phyloP scores from a whole-genome alignment of 2,888 invertebrate species.

The Chromoteleia sp. region DNA sequence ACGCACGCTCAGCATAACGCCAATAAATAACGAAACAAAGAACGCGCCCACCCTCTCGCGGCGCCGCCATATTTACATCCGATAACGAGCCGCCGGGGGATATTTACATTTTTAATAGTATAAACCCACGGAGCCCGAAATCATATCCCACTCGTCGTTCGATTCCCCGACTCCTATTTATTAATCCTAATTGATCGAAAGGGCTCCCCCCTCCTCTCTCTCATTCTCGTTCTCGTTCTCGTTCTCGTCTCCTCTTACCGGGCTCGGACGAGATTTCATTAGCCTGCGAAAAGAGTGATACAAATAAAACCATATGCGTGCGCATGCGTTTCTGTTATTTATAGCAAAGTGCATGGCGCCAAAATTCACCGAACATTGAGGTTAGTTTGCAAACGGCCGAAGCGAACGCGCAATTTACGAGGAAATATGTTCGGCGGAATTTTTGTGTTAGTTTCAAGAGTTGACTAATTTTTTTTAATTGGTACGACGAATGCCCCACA shows the following conservation, averaged over 20 bases:
- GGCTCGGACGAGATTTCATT: slow-evolving; percentile 40
- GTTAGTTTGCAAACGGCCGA: slow-evolving; percentile 21
- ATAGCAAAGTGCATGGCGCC: slow-evolving; percentile 64
- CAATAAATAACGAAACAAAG: slow-evolving; percentile 83
- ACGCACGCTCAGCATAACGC: slow-evolving; percentile 72
- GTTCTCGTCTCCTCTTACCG: neutral
- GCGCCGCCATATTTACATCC: slow-evolving; percentile 82
- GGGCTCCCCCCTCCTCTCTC: slow-evolving; percentile 61
- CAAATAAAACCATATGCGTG: slow-evolving; percentile 54
- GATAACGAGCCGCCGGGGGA: slow-evolving; percentile 83
- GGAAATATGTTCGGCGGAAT: slow-evolving; percentile 32
- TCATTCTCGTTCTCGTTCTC: slow-evolving; percentile 20
- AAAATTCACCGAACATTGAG: slow-evolving; percentile 64
- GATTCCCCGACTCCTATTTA: slow-evolving; percentile 79
- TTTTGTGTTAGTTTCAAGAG: slow-evolving; percentile 12
- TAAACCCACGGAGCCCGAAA: slow-evolving; percentile 79
- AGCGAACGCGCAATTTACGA: slow-evolving; percentile 54
- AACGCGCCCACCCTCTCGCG: slow-evolving; percentile 72
- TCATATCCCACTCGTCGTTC: slow-evolving; percentile 71
- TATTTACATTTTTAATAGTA: slow-evolving; percentile 84
- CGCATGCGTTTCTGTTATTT: slow-evolving; percentile 58
- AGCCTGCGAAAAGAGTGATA: slow-evolving; percentile 45
- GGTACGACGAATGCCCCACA: slow-evolving; percentile 48
- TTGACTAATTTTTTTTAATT: slow-evolving; percentile 70
- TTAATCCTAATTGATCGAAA: slow-evolving; percentile 84